A percentile compares a stretch with the other conserved stretches of the same genome.
phyloP scores from a whole-genome alignment of 2,888 invertebrate species.

The Ceramica pisi region DNA sequence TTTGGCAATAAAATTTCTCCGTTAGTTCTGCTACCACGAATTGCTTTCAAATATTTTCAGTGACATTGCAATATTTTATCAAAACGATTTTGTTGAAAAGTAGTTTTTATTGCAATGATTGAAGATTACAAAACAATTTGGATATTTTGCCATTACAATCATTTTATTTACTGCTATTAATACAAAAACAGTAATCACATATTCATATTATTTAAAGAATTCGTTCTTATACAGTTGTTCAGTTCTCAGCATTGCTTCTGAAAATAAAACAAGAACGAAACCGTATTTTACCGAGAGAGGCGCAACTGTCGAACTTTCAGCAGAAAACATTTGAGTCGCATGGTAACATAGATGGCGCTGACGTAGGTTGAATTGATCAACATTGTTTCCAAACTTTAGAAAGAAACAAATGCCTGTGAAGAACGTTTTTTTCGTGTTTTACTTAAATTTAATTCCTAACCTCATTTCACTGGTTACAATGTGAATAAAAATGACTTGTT shows the following conservation, averaged over 20 bases:
- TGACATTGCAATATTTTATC: background rate
- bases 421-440: background rate
- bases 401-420: background rate
- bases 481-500: background rate
- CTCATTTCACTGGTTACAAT: too few species aligned
- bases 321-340: background rate
- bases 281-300: constrained; percentile 27
- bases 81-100: background rate
- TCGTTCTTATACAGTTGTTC: background rate
- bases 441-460: background rate
- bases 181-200: too few species aligned
- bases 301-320: constrained; percentile 22
- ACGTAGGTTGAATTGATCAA: background rate
- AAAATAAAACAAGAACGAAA: background rate
- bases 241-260: background rate
- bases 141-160: background rate
- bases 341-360: constrained; percentile 51
- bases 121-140: background rate
- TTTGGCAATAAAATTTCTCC: background rate
- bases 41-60: background rate
- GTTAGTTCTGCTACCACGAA: background rate
- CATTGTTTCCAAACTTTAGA: background rate
- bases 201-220: background rate
- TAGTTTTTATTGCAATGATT: background rate
- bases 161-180: background rate